phyloP scores from a whole-genome alignment of 2,113 vertebrate genomes.

The Syngnathoides biaculeatus region DNA sequence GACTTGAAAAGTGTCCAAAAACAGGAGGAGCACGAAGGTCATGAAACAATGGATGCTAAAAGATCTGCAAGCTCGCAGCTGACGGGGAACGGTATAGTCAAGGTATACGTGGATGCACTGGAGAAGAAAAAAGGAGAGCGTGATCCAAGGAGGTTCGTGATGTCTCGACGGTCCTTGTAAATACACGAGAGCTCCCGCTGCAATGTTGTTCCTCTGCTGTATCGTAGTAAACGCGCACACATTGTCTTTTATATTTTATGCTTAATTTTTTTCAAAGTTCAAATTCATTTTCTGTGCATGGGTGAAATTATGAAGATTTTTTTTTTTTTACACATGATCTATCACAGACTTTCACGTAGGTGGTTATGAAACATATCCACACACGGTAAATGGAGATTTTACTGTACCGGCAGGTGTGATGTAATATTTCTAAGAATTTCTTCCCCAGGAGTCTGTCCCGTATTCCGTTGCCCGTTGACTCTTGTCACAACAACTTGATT shows the following conservation, averaged over 20 bases:
- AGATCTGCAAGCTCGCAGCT: conserved; percentile 17
- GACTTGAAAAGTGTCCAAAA: conserved; percentile 6
- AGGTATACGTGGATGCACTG: conserved; percentile 55
- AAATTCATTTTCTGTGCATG: too few species aligned
- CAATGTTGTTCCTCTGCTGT: neutral
- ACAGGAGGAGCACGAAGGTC: conserved; percentile 7
- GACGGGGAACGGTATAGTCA: conserved; percentile 55
- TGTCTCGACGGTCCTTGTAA: conserved; percentile 70
- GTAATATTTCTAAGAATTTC: neutral
- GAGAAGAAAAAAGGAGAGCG: conserved; percentile 45
- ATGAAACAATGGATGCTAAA: conserved; percentile 8
- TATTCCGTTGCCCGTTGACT: conserved; percentile 50
- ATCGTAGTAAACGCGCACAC: neutral
- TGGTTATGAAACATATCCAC: too few species aligned
- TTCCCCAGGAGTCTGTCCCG: conserved; percentile 68
- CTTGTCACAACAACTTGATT: conserved; percentile 25
- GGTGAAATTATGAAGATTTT: too few species aligned
- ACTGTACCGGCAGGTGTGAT: neutral
- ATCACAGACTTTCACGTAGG: neutral
- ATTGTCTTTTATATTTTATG: neutral
- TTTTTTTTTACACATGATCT: too few species aligned
- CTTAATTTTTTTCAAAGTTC: neutral
- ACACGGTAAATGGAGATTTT: neutral
- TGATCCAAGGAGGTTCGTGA: conserved; percentile 60
- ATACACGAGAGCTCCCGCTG: neutral